Percentiles rank a stretch among this genome's conserved stretches.
phyloP scores from a whole-genome alignment of 1,140 invertebrate genomes.

The Holotrichia oblita region DNA sequence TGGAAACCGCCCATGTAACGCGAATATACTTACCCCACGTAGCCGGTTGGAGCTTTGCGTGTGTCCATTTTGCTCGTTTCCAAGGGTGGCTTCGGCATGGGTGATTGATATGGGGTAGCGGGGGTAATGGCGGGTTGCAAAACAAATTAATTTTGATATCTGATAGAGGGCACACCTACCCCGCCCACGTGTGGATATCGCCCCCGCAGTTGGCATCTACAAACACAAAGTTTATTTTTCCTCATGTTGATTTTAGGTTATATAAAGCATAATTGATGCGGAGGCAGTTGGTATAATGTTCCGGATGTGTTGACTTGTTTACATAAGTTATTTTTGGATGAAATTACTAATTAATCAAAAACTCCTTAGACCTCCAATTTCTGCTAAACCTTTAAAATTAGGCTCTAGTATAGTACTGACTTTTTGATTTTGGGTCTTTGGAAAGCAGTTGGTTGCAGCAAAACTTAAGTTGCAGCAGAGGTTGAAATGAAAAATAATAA shows the following conservation, averaged over 20 bases:
- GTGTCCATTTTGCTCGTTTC: not conserved
- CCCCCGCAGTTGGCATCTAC: not conserved
- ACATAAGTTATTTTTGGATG: too few relatives aligned
- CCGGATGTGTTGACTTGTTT: too few relatives aligned
- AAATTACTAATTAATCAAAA: too few relatives aligned
- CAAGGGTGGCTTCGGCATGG: conserved; percentile 6
- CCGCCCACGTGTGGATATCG: not conserved
- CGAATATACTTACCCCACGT: not conserved
- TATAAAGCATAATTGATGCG: not conserved
- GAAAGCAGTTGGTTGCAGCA: too few relatives aligned
- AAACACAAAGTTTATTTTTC: not conserved
- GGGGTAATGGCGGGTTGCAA: not conserved
- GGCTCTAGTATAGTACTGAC: too few relatives aligned
- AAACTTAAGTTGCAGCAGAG: too few relatives aligned
- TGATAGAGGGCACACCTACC: conserved; percentile 11
- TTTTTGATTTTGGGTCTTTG: too few relatives aligned
- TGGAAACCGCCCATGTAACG: conserved; percentile 23
- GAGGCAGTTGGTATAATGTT: too few relatives aligned
- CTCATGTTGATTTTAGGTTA: not conserved
- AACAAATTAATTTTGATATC: conserved; percentile 39
- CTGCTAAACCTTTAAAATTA: too few relatives aligned
- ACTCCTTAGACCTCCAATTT: too few relatives aligned
- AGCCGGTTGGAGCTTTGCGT: not conserved
- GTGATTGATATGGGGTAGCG: too few relatives aligned
- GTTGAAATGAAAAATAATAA: too few relatives aligned